Evolutionary conservation across 2,888 invertebrate species (phyloP).

Genomic region (Anthrax anthrax): DNA sequence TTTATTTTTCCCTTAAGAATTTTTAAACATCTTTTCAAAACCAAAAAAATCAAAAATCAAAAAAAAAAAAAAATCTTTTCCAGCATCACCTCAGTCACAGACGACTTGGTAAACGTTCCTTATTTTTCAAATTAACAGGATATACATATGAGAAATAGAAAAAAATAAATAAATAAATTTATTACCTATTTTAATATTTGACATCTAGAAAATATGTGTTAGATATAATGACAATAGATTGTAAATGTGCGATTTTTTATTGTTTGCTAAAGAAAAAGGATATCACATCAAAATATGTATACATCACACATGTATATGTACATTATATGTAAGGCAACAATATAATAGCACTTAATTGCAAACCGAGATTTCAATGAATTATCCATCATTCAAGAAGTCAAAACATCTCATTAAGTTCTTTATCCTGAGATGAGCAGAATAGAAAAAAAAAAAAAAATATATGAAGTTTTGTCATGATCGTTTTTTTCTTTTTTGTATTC

Average conservation of each 20-base stretch:
- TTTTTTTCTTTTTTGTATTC: no score
- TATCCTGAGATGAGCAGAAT: background rate
- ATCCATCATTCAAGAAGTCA: slow-evolving; percentile 11
- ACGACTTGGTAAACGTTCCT: no score
- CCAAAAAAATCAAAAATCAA: no score
- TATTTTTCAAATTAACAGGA: background rate
- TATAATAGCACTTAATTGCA: slow-evolving; percentile 6
- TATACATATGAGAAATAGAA: background rate
- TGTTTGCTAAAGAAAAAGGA: background rate
- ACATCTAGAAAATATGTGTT: background rate
- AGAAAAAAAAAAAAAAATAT: no score
- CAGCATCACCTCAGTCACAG: no score
- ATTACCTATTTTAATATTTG: background rate
- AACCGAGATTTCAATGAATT: slow-evolving; percentile 2
- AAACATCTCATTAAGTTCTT: slow-evolving; percentile 6
- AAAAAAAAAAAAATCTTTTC: no score
- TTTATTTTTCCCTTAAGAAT: background rate
- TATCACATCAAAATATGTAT: background rate
- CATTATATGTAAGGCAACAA: slow-evolving; percentile 1
- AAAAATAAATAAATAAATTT: background rate
- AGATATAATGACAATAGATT: background rate
- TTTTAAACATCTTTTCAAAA: background rate
- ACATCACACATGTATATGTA: no score
- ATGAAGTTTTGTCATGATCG: no score
- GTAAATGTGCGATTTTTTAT: background rate